Evolutionary conservation across 2,888 invertebrate species (phyloP), one percentile per base, ranked within the genome.

Genomic region (Netelia inedita): DNA sequence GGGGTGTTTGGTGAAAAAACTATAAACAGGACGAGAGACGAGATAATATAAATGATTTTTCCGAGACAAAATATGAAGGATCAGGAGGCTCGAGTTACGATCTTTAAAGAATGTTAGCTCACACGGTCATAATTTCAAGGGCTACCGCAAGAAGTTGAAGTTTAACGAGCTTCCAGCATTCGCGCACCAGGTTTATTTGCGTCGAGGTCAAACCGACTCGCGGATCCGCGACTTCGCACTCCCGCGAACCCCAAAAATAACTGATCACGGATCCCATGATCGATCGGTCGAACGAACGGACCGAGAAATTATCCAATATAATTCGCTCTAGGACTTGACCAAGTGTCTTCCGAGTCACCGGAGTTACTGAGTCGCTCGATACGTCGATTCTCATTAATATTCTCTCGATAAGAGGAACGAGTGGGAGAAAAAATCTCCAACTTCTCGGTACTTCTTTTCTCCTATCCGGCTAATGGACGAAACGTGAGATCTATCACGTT

Each of bases 1-100:
- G 0, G 95, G 95, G 88, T 93, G 91, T 16, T 89, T 91, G 35
- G 91, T 88, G 86, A 95, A 95, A 69, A 94, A 94, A 76, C 95
- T 95, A 89, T 43, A 86, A 86, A 88, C 74, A 68, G 8, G 71
- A 63, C 11, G 59, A 41, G 21, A 3, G 19, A 46, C 11, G 10
- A 9, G 55, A 16, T 0, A 21, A 57, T 46, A 11, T 43, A 21
- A 74, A 61, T 69, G 9, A 73, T 53, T 35, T 46, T 41, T 21
- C 11, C 55, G 21, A 71, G 35, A 5, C 8, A 6, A 21, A 43
- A 53, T 21, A 14, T 11, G 57, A 59, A 21, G 14, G 63, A 35
- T 53, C n/a, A 10, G 21, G 46, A 61, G 35, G 6, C 35, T 35
- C 35, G 35, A 3, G 3, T 5, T 6, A 6, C 2, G 28, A 35